Percentiles rank a stretch among this genome's conserved stretches.
Evolutionary conservation across 2,797 vertebrate genomes (phyloP).

Genomic region (Acanthurus tractus): DNA sequence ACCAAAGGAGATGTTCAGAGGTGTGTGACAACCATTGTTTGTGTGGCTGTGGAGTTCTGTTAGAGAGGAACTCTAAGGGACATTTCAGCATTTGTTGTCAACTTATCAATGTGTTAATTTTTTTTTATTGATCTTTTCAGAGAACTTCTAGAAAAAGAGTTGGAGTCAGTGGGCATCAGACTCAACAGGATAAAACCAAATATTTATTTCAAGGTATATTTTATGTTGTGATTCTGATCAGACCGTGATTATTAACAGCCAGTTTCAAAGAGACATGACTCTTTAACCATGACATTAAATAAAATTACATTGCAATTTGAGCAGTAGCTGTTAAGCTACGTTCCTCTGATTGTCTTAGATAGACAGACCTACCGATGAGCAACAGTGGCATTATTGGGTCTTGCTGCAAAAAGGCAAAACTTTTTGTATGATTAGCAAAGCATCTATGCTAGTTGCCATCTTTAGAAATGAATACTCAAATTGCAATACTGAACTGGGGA

Average conservation of each 20-base stretch:
- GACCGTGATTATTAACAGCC: neutral
- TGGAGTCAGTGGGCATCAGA: conserved; percentile 97
- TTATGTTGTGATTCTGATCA: neutral
- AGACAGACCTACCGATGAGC: neutral
- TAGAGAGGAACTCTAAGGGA: too few species aligned
- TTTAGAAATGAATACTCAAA: neutral
- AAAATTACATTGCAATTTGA: too few species aligned
- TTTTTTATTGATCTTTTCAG: conserved; percentile 70
- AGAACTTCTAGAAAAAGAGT: conserved; percentile 93
- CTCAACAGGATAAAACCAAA: conserved; percentile 97
- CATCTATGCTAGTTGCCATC: neutral
- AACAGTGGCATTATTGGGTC: neutral
- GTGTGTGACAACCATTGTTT: conserved; percentile 73
- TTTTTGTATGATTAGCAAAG: neutral
- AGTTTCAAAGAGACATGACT: neutral
- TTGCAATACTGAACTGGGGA: neutral
- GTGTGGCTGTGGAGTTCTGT: neutral
- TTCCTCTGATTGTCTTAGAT: neutral
- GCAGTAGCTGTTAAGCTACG: neutral
- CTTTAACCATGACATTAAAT: neutral
- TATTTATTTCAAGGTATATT: conserved; percentile 98
- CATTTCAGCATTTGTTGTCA: neutral
- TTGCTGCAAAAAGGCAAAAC: too few species aligned
- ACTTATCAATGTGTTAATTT: neutral
- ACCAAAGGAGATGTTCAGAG: conserved; percentile 98